Base-by-base conservation (phyloP, 1,140 invertebrate genomes). In the Drosophila seguyi region DNA sequence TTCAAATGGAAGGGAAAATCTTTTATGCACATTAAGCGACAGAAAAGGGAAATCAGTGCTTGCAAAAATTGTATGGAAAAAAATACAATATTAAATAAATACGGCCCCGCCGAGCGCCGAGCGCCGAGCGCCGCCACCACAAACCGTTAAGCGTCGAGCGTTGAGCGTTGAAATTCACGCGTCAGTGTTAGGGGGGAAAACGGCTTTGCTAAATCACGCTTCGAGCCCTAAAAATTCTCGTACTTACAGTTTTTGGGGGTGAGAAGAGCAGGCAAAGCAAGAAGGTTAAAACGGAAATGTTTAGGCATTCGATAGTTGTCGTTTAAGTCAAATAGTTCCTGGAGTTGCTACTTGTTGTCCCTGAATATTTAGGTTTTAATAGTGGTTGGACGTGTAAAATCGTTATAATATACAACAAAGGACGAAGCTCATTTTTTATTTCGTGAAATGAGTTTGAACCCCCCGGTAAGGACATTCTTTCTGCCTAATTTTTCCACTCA, bases 1-100 rank as follows among this genome's bases (percentile, higher is more conserved):
- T 83, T 90, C 73, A 62, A 83, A 90, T 81, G 82, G 87, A 90
- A 91, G 62, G 53, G 79, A 91, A 90, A 90, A 90, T 90, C 86
- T 90, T 90, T 90, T 91, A 90, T 90, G 86, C 82, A 81, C 86
- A 90, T 90, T 90, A 90, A 90, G 53, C 86, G 86, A 85, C 86
- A 55, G 86, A 91, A 90, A 87, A 85, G 87, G 86, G 86, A 91
- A 91, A 90, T 90, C 86, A 90, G 75, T 91, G 79, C 75, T 77
- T 67, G 72, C 52, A 55, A 79, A 80, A 80, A 82, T 81, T 72
- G 79, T 91, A 86, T 80, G 69, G 31, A 55, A 81, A 72, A 72
- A 90, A 90, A 91, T 65, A 79, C 86, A 85, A 90, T 90, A 90
- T 90, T 90, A 90, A 90, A 90, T 90, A 90, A 90, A 90, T 90